Percentiles rank a stretch among this genome's conserved stretches.
phyloP scores from a whole-genome alignment of 2,797 vertebrate genomes.

The Falco naumanni region DNA sequence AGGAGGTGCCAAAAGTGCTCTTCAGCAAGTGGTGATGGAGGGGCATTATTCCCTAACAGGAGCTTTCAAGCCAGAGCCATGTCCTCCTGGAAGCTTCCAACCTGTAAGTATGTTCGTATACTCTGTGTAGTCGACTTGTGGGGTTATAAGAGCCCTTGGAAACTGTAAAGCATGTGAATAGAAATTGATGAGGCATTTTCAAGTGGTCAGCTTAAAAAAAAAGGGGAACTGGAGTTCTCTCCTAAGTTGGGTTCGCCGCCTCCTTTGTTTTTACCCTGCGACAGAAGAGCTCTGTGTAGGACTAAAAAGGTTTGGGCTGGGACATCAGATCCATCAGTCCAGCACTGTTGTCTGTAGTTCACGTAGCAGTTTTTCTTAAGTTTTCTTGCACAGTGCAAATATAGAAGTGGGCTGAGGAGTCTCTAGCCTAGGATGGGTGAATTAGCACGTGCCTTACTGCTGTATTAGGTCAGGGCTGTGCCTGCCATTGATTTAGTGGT shows the following conservation, averaged over 20 bases:
- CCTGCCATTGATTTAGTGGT: neutral
- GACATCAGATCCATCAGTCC: neutral
- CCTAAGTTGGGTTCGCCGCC: neutral
- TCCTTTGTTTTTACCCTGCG: neutral
- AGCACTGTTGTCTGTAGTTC: neutral
- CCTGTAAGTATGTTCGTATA: slow-evolving; percentile 71
- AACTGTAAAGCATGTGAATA: neutral
- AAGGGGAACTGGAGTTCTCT: neutral
- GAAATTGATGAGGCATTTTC: neutral
- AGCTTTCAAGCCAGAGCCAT: slow-evolving; percentile 79
- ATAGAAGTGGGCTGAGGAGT: neutral
- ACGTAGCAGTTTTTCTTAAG: accelerated
- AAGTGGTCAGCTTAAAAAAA: neutral
- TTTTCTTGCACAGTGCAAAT: neutral
- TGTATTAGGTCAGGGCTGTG: neutral
- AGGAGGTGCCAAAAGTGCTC: slow-evolving; percentile 79
- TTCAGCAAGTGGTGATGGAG: slow-evolving; percentile 81
- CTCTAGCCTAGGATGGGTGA: neutral
- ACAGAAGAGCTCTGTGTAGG: neutral
- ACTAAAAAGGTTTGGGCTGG: neutral
- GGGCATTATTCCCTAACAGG: slow-evolving; percentile 82
- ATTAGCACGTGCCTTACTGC: neutral
- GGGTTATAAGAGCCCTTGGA: neutral
- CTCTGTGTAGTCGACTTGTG: neutral
- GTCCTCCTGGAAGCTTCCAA: slow-evolving; percentile 86